Evolutionary conservation across 2,113 vertebrate species (phyloP).

Genomic region (Diphyllodes magnificus): DNA sequence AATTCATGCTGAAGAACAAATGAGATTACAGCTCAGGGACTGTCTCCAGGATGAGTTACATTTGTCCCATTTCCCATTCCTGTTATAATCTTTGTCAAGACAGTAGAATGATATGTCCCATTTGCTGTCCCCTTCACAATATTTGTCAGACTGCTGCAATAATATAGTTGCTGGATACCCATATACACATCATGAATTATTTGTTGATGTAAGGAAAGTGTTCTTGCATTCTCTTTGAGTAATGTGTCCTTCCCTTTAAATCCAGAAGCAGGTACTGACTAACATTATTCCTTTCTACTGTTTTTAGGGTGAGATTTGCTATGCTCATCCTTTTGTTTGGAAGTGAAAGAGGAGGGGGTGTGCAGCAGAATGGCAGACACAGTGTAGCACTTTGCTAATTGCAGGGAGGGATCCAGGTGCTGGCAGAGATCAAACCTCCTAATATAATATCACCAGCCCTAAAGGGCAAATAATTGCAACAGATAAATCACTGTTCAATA

Average conservation of each 20-base stretch:
- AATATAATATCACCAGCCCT: not conserved
- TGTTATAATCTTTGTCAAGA: conserved; percentile 45
- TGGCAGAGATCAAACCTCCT: not conserved
- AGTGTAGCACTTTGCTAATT: conserved; percentile 19
- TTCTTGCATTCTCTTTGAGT: conserved; percentile 30
- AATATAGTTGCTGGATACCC: not conserved
- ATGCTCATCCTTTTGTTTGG: not conserved
- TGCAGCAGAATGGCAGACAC: not conserved
- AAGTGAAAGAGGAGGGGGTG: not conserved
- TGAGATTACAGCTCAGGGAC: conserved; percentile 39
- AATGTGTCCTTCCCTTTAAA: conserved; percentile 11
- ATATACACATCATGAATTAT: conserved; percentile 40
- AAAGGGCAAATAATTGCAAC: conserved; percentile 37
- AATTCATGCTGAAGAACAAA: conserved; percentile 37
- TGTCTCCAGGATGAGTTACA: conserved; percentile 39
- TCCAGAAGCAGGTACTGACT: not conserved
- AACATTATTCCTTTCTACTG: conserved; percentile 5
- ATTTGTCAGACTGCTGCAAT: conserved; percentile 32
- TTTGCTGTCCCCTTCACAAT: conserved; percentile 45
- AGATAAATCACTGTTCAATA: conserved; percentile 50
- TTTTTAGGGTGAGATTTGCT: not conserved
- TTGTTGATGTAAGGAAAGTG: conserved; percentile 23
- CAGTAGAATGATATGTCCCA: conserved; percentile 27
- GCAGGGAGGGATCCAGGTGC: not conserved
- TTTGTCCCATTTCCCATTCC: conserved; percentile 19